These are phyloP conservation scores for Trididemnum nubilum DNA, from an alignment of 23 tunicate genomes.

Conservation along the genomic window DNA sequence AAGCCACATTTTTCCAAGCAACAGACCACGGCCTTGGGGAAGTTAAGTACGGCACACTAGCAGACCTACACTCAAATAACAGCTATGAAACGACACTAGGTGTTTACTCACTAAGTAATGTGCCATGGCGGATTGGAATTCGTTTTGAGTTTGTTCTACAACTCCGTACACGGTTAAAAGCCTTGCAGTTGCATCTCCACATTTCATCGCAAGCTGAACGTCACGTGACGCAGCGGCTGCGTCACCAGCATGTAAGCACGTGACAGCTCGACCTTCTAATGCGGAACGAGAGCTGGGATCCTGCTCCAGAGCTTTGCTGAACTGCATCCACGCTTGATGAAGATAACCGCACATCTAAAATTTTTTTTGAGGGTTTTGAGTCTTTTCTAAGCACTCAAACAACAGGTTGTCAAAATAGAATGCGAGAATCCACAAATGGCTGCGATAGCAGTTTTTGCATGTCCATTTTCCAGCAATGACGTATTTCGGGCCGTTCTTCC, in stretches of 20 bases:
- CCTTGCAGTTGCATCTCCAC: constrained; percentile 65
- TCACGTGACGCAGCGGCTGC: constrained; percentile 74
- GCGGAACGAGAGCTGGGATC: constrained; percentile 66
- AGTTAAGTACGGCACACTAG: too few relatives aligned
- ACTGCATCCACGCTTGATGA: constrained; percentile 86
- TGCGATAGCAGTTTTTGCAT: too few relatives aligned
- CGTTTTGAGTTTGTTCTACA: constrained; percentile 63
- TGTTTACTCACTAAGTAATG: constrained; percentile 71
- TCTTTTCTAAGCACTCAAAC: not conserved
- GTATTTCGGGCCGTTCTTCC: too few relatives aligned
- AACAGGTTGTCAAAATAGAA: too few relatives aligned
- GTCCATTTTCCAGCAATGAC: too few relatives aligned
- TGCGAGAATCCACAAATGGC: too few relatives aligned
- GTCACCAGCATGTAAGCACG: constrained; percentile 75
- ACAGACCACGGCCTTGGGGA: too few relatives aligned
- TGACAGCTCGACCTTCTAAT: constrained; percentile 78
- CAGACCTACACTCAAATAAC: too few relatives aligned
- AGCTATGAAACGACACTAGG: too few relatives aligned
- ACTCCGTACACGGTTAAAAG: constrained; percentile 77
- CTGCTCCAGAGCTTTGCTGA: constrained; percentile 62
- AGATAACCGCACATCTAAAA: constrained; percentile 60
- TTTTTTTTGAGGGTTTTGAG: too few relatives aligned
- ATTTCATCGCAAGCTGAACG: constrained; percentile 47
- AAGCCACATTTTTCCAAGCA: too few relatives aligned
- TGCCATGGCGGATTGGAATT: constrained; percentile 70